These are phyloP conservation scores for Tubulanus polymorphus DNA, from an alignment of 2,888 invertebrate genomes.

Conservation along the genomic window DNA sequence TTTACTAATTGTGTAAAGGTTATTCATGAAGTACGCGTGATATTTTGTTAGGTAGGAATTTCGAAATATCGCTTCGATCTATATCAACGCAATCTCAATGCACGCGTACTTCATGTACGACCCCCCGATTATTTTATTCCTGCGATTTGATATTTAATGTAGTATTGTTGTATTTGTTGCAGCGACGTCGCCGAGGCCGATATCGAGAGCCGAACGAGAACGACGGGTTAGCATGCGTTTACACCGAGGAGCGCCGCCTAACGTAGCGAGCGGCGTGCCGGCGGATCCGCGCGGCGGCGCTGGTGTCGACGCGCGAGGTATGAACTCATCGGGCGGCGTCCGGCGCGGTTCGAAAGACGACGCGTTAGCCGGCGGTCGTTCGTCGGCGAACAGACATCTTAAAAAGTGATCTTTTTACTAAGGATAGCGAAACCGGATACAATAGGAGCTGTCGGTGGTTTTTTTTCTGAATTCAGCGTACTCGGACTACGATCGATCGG, in stretches of 20 bases:
- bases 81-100: too few species aligned
- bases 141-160: neutral
- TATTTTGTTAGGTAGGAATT: too few species aligned
- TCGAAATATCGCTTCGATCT: too few species aligned
- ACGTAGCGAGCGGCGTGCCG: slow-evolving; percentile 28
- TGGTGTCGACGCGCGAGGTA: slow-evolving; percentile 30
- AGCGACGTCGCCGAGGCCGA: slow-evolving; percentile 46
- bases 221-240: slow-evolving; percentile 43
- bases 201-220: slow-evolving; percentile 44
- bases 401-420: too few species aligned
- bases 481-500: too few species aligned
- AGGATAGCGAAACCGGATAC: too few species aligned
- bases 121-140: neutral
- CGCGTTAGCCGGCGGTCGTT: slow-evolving; percentile 17
- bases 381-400: slow-evolving; percentile 14
- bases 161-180: slow-evolving; percentile 15
- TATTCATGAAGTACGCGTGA: too few species aligned
- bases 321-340: neutral
- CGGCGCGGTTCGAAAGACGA: slow-evolving; percentile 46
- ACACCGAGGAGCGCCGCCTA: slow-evolving; percentile 45
- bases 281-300: slow-evolving; percentile 35
- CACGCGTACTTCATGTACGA: neutral
- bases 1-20: too few species aligned
- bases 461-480: too few species aligned
- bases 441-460: too few species aligned